phyloP scores from a whole-genome alignment of 2,113 vertebrate species.

The Scatophagus argus region DNA sequence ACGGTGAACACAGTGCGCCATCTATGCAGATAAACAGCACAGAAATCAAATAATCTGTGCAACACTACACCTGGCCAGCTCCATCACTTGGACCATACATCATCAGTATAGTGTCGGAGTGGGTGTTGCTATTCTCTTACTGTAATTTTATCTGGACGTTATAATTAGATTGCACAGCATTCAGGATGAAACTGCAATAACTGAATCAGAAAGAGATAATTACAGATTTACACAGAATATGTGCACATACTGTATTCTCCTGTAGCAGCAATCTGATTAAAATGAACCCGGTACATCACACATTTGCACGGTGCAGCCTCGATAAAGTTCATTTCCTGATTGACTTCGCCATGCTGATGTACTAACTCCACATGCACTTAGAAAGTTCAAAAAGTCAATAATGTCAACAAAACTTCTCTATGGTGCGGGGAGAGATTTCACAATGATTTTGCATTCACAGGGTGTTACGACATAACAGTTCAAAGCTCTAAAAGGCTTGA shows the following conservation, averaged over 20 bases:
- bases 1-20: background rate
- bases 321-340: background rate
- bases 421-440: background rate
- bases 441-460: background rate
- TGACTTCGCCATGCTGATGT: background rate
- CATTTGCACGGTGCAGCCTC: background rate
- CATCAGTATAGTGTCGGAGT: background rate
- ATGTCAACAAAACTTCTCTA: background rate
- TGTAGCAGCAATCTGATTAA: constrained; percentile 17
- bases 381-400: background rate
- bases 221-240: constrained; percentile 3
- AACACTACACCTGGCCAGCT: background rate
- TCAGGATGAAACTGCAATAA: constrained; percentile 26
- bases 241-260: background rate
- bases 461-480: background rate
- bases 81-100: background rate
- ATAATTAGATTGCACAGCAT: constrained; percentile 40
- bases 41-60: background rate
- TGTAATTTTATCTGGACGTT: constrained; percentile 27
- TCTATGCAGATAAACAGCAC: background rate
- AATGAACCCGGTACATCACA: constrained; percentile 9
- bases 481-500: background rate
- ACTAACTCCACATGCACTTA: background rate
- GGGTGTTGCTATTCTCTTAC: constrained; percentile 1
- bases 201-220: constrained; percentile 6